A percentile compares a stretch with the other conserved stretches of the same genome.
These are phyloP conservation scores for Ceratina australensis DNA, from an alignment of 1,140 invertebrate genomes.

Conservation along the genomic window DNA sequence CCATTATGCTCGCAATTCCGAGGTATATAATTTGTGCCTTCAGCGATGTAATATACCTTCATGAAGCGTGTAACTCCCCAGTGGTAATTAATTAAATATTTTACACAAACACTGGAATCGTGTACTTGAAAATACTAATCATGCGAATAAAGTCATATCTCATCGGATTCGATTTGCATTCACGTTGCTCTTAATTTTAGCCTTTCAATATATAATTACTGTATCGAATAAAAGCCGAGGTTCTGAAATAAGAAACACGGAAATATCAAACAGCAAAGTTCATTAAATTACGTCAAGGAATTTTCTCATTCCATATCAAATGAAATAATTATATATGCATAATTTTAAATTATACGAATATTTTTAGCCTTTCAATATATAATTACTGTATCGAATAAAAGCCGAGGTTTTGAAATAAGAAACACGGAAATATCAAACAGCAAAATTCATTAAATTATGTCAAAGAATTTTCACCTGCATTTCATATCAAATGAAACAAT, in stretches of 20 bases:
- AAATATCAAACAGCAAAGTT: too few relatives aligned
- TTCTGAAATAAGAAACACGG: too few relatives aligned
- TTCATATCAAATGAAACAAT: too few relatives aligned
- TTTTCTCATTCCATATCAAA: too few relatives aligned
- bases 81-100: background rate
- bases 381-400: background rate
- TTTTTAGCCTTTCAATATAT: background rate
- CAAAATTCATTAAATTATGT: too few relatives aligned
- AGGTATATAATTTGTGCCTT: background rate
- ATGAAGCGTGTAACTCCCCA: background rate
- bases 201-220: background rate
- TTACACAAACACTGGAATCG: too few relatives aligned
- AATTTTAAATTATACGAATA: too few relatives aligned
- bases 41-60: background rate
- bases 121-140: background rate
- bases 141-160: background rate
- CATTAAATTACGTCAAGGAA: too few relatives aligned
- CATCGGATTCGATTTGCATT: background rate
- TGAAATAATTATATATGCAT: too few relatives aligned
- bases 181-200: background rate
- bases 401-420: too few relatives aligned
- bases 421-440: too few relatives aligned
- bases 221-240: background rate
- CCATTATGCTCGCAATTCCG: background rate
- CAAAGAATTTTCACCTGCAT: too few relatives aligned